Conservation (phyloP, 2,797 vertebrate species). For the Myiothlypis coronata region DNA sequence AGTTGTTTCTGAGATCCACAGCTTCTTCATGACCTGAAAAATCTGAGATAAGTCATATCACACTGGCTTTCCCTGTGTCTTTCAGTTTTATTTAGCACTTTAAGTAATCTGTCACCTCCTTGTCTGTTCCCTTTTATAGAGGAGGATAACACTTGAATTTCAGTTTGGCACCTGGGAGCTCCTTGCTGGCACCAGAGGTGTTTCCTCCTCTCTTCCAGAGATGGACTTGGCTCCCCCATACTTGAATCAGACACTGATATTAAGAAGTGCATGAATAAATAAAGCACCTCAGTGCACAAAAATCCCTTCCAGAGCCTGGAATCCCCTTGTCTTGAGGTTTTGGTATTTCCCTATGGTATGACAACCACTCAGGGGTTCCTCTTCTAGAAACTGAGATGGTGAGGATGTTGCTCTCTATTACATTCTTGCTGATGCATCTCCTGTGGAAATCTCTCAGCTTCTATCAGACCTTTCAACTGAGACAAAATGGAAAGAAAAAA, state of each 20-base stretch:
- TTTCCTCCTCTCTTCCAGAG: not conserved
- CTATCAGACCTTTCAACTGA: not conserved
- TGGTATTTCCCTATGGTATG: not conserved
- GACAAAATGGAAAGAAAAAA: not conserved
- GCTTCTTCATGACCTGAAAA: not conserved
- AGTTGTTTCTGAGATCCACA: not conserved
- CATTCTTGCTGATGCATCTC: not conserved
- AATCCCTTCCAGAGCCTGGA: not conserved
- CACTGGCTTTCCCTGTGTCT: not conserved
- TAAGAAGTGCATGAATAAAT: not conserved
- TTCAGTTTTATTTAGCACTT: not conserved
- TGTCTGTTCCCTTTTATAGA: not conserved
- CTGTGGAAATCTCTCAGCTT: not conserved
- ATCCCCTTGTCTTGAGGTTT: not conserved
- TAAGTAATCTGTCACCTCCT: not conserved
- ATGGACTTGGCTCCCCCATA: rapidly evolving
- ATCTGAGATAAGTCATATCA: not conserved
- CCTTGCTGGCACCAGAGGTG: not conserved
- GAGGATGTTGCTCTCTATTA: not conserved
- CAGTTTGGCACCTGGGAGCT: not conserved
- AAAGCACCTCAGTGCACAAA: not conserved
- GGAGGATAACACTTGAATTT: not conserved
- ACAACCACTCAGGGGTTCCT: not conserved
- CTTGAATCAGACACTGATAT: not conserved
- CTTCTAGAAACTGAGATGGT: not conserved